Evolutionary conservation across 2,797 vertebrate species (phyloP), one percentile per base, ranked within the genome.

Genomic region (Graptemys geographica): DNA sequence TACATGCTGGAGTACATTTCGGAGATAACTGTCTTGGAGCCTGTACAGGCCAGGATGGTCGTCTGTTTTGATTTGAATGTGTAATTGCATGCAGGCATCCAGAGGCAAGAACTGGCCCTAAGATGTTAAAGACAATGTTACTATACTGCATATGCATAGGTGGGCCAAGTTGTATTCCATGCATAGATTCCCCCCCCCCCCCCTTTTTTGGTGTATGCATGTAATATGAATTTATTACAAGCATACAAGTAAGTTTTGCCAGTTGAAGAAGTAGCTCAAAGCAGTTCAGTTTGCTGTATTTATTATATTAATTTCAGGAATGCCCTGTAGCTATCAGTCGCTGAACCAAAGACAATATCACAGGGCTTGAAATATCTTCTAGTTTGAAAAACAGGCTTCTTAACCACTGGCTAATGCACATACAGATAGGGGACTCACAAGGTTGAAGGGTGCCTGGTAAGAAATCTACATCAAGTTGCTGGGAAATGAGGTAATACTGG

Each of bases 261-360:
- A 81, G 33, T 49, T 83, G n/a, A 79, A 94, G 89, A 79, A 94
- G 89, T 79, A 90, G 91, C 82, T 91, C 57, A 44, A 52, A 86
- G 44, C 7, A 81, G 51, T 81, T 87, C 25, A n/a, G 16, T 55
- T 87, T 37, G 28, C 47, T 69, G 74, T 28, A 47, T 76, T 27
- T 76, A 15, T 76, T 27, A 4, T 27, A 41, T 47, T 44, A 47
- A 8, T 78, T 78, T 78, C 12, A 49, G 41, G 25, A 13, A 49
- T 78, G 44, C 27, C 28, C 41, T 78, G 8, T 78, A 78, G 44
- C 44, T 31, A 28, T 78, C 41, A 28, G 41, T 27, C 13, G 28
- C 44, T 31, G 74, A 47, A 78, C 25, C 8, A 28, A 28, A 78
- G 25, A 28, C 44, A 28, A 1, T 4, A 8, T 21, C 1, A 5